Evolutionary conservation across 23 tunicate genomes (phyloP).

Genomic region (Oikopleura albicans): DNA sequence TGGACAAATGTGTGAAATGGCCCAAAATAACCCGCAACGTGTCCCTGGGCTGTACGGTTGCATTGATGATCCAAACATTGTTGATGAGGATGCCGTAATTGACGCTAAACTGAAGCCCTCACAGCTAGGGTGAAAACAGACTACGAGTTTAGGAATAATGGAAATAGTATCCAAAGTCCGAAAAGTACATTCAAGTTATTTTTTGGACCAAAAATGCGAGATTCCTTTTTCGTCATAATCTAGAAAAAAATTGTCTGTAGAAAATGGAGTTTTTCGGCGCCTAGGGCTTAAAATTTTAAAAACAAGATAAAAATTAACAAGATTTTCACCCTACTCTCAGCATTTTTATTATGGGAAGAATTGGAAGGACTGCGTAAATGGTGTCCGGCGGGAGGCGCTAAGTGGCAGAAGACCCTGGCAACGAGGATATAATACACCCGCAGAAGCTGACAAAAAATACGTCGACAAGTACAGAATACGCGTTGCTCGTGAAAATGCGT

Average conservation of each 20-base stretch:
- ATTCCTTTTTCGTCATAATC: no score
- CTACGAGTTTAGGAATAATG: no score
- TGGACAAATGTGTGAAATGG: slow-evolving; percentile 28
- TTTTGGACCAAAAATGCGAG: no score
- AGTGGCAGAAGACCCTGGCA: slow-evolving; percentile 8
- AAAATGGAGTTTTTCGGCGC: no score
- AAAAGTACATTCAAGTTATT: no score
- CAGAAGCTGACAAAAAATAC: background rate
- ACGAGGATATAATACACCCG: background rate
- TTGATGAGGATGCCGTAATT: background rate
- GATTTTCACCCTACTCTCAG: no score
- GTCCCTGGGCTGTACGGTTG: slow-evolving; percentile 29
- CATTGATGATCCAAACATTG: background rate
- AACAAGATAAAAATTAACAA: no score
- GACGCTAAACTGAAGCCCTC: background rate
- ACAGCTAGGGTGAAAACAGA: no score
- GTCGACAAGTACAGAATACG: background rate
- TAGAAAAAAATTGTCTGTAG: no score
- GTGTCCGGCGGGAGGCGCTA: background rate
- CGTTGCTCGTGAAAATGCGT: background rate
- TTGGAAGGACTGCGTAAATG: background rate
- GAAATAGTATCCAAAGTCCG: no score
- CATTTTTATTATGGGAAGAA: background rate
- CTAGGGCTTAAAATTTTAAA: no score
- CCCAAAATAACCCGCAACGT: slow-evolving; percentile 59